Evolutionary conservation across 2,797 vertebrate species (phyloP), one percentile per base, ranked within the genome.

Genomic region (Bothrops alternatus): DNA sequence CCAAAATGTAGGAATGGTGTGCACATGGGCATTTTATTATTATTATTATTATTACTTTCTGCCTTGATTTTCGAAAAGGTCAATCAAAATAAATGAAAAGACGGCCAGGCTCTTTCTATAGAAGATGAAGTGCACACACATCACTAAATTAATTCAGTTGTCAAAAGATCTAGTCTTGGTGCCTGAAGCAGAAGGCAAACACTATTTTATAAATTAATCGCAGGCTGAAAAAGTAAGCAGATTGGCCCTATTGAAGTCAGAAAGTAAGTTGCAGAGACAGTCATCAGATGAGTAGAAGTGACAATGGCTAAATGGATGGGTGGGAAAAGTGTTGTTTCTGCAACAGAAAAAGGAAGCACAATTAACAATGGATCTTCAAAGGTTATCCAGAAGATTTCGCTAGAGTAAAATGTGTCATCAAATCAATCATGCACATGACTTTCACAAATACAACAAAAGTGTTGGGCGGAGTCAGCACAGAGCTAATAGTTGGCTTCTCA

Each of bases 1-100:
- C 42, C 91, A 92, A 7, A 90, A 2, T 1, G 65, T 47, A 88
- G 8, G 55, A 23, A 89, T 91, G 61, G 32, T 47, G 18, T 53
- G 10, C 37, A 32, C 47, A 26, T 8, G 89, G 61, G 89, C 86
- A 32, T 53, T 53, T 50, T 50, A 42, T 28, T 42, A 42, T 42
- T 42, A 42, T 42, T 42, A 42, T 42, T 42, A 42, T 42, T 42
- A 42, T 42, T 42, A 42, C 4, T 42, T 6, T 5, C 7, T 87
- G 26, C 53, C 91, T 32, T 93, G n/a, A 20, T 93, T 89, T 93
- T 23, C 25, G 26, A 90, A 94, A 95, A 92, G 53, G 28, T 58
- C 11, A 92, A 92, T 11, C 18, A 55, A 78, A 88, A 93, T 86
- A 47, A 82, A 82, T 47, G 73, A 25, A 82, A 82, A 47, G 73